Percentiles rank a stretch among this genome's conserved stretches.
Conservation (phyloP, 92 coral and sea anemone genomes). For the Heteractis magnifica region DNA sequence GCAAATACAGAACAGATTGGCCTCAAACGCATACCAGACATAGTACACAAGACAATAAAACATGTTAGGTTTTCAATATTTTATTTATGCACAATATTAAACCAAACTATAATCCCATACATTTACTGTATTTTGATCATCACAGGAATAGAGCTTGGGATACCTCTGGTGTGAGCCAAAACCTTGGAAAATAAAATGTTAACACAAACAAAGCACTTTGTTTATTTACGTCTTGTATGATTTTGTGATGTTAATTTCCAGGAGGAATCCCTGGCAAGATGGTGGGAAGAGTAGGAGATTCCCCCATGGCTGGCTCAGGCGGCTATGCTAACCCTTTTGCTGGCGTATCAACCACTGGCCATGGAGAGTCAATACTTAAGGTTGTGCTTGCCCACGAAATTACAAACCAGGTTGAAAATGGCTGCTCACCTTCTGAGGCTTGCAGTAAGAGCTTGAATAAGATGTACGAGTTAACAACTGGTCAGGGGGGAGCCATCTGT, state of each 20-base stretch:
- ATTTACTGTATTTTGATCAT: too few species aligned
- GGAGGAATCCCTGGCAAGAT: slow-evolving; percentile 75
- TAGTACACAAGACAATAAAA: too few species aligned
- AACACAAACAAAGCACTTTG: too few species aligned
- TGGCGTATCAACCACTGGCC: slow-evolving; percentile 83
- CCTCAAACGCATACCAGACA: too few species aligned
- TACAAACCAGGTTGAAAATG: slow-evolving; percentile 65
- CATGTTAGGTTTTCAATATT: too few species aligned
- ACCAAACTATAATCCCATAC: too few species aligned
- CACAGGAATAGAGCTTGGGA: too few species aligned
- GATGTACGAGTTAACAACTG: slow-evolving; percentile 54
- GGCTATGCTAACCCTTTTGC: slow-evolving; percentile 76
- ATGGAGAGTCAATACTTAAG: slow-evolving; percentile 88
- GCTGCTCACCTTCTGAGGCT: slow-evolving; percentile 48
- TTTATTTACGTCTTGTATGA: neutral
- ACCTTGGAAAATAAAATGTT: neutral
- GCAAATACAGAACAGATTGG: too few species aligned
- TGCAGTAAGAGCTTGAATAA: slow-evolving; percentile 54
- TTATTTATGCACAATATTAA: too few species aligned
- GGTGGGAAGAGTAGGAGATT: slow-evolving; percentile 89
- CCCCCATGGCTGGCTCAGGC: slow-evolving; percentile 87
- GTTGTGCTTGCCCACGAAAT: slow-evolving; percentile 83
- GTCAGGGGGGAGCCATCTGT: slow-evolving; percentile 82
- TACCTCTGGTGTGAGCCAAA: too few species aligned
- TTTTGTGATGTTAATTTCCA: slow-evolving; percentile 11